A percentile compares a stretch with the other conserved stretches of the same genome.
Evolutionary conservation across 2,888 invertebrate species (phyloP).

Genomic region (Papilio demoleus): DNA sequence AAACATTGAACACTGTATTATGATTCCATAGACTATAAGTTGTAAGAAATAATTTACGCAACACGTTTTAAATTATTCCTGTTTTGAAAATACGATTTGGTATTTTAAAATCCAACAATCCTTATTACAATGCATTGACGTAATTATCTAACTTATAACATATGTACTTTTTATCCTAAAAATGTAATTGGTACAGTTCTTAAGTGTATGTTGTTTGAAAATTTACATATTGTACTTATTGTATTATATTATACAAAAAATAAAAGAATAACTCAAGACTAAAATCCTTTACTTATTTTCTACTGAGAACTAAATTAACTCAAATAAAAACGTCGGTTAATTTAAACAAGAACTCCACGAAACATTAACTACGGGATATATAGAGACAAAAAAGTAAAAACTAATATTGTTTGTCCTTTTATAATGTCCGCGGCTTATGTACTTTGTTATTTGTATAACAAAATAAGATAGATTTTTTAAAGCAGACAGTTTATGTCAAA

Average conservation of each 20-base stretch:
- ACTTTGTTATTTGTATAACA: neutral
- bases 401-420: neutral
- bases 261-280: neutral
- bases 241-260: neutral
- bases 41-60: too few relatives aligned
- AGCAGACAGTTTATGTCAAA: too few relatives aligned
- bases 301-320: constrained; percentile 22
- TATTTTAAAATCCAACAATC: too few relatives aligned
- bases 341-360: constrained; percentile 11
- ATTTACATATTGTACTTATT: neutral
- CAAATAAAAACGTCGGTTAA: constrained; percentile 22
- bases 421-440: neutral
- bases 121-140: too few relatives aligned
- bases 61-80: too few relatives aligned
- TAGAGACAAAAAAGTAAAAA: constrained; percentile 8
- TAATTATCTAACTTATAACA: too few relatives aligned
- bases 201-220: neutral
- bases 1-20: constrained; percentile 12
- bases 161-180: too few relatives aligned
- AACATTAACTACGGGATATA: constrained; percentile 29
- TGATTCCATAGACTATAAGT: too few relatives aligned
- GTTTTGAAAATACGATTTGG: too few relatives aligned
- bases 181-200: too few relatives aligned
- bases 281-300: neutral
- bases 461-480: neutral